Conservation (phyloP, 1,140 invertebrate species). For the Lethocerus indicus region DNA sequence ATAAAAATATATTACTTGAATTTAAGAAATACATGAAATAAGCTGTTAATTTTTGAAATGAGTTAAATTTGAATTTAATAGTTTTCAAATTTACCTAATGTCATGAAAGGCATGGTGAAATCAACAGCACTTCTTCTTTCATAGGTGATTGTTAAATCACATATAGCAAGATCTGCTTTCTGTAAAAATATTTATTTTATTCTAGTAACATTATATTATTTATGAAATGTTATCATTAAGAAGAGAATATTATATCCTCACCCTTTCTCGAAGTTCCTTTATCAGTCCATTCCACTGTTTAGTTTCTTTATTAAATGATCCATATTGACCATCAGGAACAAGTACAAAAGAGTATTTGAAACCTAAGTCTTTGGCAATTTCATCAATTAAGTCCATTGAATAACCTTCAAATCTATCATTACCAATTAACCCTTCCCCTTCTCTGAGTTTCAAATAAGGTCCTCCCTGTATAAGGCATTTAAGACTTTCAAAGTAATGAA, state of each 20-base stretch:
- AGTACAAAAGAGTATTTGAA: slow-evolving; percentile 61
- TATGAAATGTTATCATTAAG: background rate
- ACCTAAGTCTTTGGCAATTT: slow-evolving; percentile 50
- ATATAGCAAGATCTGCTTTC: slow-evolving; percentile 85
- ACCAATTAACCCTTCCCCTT: slow-evolving; percentile 22
- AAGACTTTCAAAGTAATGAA: background rate
- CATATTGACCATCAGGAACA: slow-evolving; percentile 51
- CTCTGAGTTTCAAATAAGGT: background rate
- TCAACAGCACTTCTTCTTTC: slow-evolving; percentile 67
- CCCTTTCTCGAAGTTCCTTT: slow-evolving; percentile 57
- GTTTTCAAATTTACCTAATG: slow-evolving; percentile 38
- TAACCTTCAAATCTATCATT: slow-evolving; percentile 58
- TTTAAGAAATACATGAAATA: background rate
- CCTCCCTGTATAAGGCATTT: too few species aligned
- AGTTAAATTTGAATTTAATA: background rate
- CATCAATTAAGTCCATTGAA: slow-evolving; percentile 58
- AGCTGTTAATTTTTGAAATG: background rate
- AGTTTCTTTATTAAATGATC: slow-evolving; percentile 44
- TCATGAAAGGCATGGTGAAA: slow-evolving; percentile 85
- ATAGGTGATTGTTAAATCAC: slow-evolving; percentile 82
- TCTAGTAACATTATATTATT: background rate
- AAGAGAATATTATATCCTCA: slow-evolving; percentile 26
- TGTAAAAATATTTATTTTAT: slow-evolving; percentile 25
- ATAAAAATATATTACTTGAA: background rate
- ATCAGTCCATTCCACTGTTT: slow-evolving; percentile 77